Evolutionary conservation across 2,113 vertebrate species (phyloP), one percentile per base, ranked within the genome.

Genomic region (Heteronetta atricapilla): DNA sequence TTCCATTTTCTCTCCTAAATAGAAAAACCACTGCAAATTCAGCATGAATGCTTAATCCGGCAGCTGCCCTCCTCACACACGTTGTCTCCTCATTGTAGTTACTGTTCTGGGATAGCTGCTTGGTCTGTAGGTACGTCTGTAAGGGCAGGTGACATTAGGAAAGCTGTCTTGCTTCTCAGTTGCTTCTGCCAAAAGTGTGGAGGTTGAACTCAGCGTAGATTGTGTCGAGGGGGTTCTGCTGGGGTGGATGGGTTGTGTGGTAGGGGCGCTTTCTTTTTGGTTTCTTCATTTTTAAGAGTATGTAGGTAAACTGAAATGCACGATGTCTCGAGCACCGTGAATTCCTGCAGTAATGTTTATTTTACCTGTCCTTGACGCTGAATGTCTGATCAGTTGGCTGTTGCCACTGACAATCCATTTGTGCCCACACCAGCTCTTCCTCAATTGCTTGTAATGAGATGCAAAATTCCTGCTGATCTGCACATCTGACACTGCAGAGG

Each of bases 251-350:
- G 50, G 21, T 77, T 56, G 31, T 22, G 38, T 58, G 42, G 5
- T 4, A 6, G 23, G 15, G 14, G 2, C 46, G 48, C 28, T 75
- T 87, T 33, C 19, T 26, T 78, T 68, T 68, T 64, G 15, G 38
- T 86, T 86, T 69, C 50, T 36, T 58, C 63, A 6, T 6, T 2
- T 21, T 81, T 55, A 63, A 28, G 52, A 67, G 15, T 55, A 64
- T 6, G 3, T 33, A 1, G 21, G 46, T 48, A 48, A 48, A 48
- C 46, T 48, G 21, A 48, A 48, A 48, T 48, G 46, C 46, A 22
- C 84, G 95, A 83, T 88, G 81, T 92, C 68, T 96, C 77, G 68
- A 82, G 89, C 82, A n/a, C 88, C 95, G 87, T 76, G 91, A 90
- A 80, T 77, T 96, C 86, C 88, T 86, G 29, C 84, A 82, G 53